Percentiles rank a stretch among this genome's conserved stretches.
phyloP scores from a whole-genome alignment of 2,797 vertebrate genomes.

The Liparis tanakae region DNA sequence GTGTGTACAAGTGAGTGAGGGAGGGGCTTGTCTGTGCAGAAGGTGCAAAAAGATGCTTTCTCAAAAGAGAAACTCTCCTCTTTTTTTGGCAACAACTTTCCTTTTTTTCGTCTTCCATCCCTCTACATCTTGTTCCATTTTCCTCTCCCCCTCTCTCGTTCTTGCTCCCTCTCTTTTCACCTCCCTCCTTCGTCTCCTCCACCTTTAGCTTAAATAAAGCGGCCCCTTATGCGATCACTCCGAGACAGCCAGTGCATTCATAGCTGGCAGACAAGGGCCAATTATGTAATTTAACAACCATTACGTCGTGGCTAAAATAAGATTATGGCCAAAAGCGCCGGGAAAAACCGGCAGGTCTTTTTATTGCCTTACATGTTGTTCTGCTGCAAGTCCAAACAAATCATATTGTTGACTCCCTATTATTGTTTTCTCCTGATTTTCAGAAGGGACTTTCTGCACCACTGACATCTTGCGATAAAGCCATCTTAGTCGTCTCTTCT shows the following conservation, averaged over 20 bases:
- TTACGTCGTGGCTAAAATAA: slow-evolving; percentile 87
- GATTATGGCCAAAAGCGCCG: slow-evolving; percentile 78
- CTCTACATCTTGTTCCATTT: slow-evolving; percentile 12
- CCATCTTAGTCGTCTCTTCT: slow-evolving; percentile 2
- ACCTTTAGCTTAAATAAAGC: slow-evolving; percentile 62
- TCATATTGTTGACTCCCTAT: neutral
- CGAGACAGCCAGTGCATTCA: slow-evolving; percentile 72
- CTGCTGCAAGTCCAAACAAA: slow-evolving; percentile 1
- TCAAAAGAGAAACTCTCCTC: neutral
- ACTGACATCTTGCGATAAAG: too few relatives aligned
- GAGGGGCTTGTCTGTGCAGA: slow-evolving; percentile 24
- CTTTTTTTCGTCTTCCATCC: slow-evolving; percentile 5
- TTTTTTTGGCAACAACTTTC: slow-evolving; percentile 22
- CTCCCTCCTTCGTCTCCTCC: slow-evolving; percentile 31
- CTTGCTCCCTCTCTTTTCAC: slow-evolving; percentile 11
- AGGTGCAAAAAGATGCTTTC: slow-evolving; percentile 17
- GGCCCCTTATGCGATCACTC: slow-evolving; percentile 64
- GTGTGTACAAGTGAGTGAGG: slow-evolving; percentile 10
- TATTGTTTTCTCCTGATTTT: neutral
- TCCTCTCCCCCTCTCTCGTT: slow-evolving; percentile 2
- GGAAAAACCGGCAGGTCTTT: slow-evolving; percentile 61
- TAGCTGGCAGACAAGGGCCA: slow-evolving; percentile 77
- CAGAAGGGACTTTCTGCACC: neutral
- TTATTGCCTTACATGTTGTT: slow-evolving; percentile 49
- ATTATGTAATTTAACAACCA: slow-evolving; percentile 86